A percentile compares a stretch with the other conserved stretches of the same genome.
Evolutionary conservation across 2,113 vertebrate species (phyloP).

Genomic region (Aegithalos caudatus): DNA sequence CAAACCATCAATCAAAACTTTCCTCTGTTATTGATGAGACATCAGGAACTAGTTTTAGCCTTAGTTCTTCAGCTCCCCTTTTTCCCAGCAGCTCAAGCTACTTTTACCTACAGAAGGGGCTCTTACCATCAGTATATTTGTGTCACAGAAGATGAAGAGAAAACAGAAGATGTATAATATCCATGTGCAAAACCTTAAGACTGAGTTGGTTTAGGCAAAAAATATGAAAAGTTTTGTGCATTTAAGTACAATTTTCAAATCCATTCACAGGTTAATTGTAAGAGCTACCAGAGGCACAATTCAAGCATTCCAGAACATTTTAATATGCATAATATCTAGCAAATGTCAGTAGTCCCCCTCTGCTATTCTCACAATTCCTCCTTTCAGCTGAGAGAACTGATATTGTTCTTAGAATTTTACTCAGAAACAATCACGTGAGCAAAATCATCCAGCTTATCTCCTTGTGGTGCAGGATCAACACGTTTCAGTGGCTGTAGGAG

Average conservation of each 20-base stretch:
- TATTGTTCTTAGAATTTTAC: background rate
- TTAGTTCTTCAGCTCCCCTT: background rate
- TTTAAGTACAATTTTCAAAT: background rate
- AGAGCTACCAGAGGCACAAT: background rate
- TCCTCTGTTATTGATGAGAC: background rate
- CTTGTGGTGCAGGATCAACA: background rate
- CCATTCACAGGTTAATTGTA: slow-evolving; percentile 22
- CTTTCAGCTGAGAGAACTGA: background rate
- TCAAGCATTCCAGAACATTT: slow-evolving; percentile 3
- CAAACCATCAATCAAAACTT: background rate
- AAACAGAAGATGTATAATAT: background rate
- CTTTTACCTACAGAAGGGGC: background rate
- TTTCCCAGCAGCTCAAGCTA: background rate
- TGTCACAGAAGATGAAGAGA: background rate
- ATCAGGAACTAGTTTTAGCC: background rate
- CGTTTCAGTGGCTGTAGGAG: background rate
- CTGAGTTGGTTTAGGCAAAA: background rate
- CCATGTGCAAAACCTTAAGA: background rate
- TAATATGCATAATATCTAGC: background rate
- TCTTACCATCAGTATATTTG: background rate
- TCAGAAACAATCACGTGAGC: background rate
- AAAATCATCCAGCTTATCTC: background rate
- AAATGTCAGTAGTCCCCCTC: slow-evolving; percentile 1
- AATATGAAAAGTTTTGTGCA: background rate
- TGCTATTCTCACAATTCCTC: slow-evolving; percentile 7